Evolutionary conservation across 1,140 invertebrate genomes (phyloP), one percentile per base, ranked within the genome.

Genomic region (Philaenus spumarius): DNA sequence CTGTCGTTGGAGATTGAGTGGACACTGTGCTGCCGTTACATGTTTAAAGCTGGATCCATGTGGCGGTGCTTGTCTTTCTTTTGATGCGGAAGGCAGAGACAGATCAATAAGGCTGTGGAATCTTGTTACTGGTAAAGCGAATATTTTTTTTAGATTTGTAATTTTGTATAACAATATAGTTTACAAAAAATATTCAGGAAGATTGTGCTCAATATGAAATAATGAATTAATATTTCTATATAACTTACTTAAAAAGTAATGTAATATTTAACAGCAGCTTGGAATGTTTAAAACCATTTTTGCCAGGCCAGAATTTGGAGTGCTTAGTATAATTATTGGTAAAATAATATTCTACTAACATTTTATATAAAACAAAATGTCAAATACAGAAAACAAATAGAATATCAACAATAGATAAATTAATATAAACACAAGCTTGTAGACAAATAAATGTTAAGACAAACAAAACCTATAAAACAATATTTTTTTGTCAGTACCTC

Each of bases 81-180:
- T 80, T 23, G 87, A 91, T 71, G 80, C 81, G 30, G 72, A 78
- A 59, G 79, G 84, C 23, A 72, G 80, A 48, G 89, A 92, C 72
- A 72, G 78, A 37, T 86, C 86, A 19, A 80, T 92, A 39, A 75
- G 89, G 40, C 75, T 90, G 9, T 92, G 89, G 89, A 83, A 91
- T 71, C 67, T 90, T 6, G 80, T 80, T 63, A 80, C 82, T 67
- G 89, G 89, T 89, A n/a, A n/a, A n/a, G n/a, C n/a, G n/a, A n/a
- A n/a, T n/a, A n/a, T n/a, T n/a, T n/a, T n/a, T n/a, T n/a, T n/a
- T n/a, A n/a, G n/a, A n/a, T n/a, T n/a, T n/a, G n/a, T n/a, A n/a
- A n/a, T n/a, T n/a, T n/a, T n/a, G n/a, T n/a, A n/a, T n/a, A n/a
- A n/a, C n/a, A n/a, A n/a, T n/a, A n/a, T n/a, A n/a, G n/a, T n/a